Evolutionary conservation across 2,888 invertebrate species (phyloP).

Genomic region (Steinernema carpocapsae): DNA sequence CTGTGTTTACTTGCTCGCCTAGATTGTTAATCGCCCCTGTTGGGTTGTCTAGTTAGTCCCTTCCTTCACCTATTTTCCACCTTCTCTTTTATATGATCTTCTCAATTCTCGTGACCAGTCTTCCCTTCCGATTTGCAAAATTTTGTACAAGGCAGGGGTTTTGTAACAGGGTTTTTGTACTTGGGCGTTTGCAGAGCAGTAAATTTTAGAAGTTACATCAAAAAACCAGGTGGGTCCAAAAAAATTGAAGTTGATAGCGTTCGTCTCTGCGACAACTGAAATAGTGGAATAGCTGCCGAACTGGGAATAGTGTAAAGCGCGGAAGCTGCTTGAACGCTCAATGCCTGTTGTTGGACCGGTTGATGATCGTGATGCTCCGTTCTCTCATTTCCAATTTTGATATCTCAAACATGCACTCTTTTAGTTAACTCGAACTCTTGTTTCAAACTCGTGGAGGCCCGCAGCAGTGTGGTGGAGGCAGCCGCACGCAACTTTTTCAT

Average conservation of each 20-base stretch:
- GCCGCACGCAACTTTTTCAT: too few relatives aligned
- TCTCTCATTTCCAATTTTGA: constrained; percentile 26
- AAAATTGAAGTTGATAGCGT: not conserved
- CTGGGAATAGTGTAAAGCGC: constrained; percentile 5
- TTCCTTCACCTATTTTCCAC: too few relatives aligned
- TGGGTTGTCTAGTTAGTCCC: too few relatives aligned
- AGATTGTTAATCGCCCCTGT: too few relatives aligned
- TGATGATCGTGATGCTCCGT: constrained; percentile 5
- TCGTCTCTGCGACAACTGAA: too few relatives aligned
- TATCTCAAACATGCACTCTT: constrained; percentile 18
- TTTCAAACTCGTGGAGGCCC: too few relatives aligned
- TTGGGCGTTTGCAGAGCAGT: not conserved
- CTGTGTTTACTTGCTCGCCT: too few relatives aligned
- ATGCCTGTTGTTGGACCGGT: constrained; percentile 33
- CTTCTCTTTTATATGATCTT: too few relatives aligned
- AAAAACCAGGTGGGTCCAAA: not conserved
- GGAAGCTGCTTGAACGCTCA: constrained; percentile 34
- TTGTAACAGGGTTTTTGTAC: too few relatives aligned
- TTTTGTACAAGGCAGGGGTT: constrained; percentile 17
- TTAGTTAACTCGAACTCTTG: not conserved
- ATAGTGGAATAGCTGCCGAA: not conserved
- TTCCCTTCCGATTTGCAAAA: not conserved
- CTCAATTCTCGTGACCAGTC: too few relatives aligned
- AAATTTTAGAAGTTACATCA: not conserved
- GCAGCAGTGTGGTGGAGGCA: too few relatives aligned